A percentile compares a stretch with the other conserved stretches of the same genome.
These are phyloP conservation scores for Elaeidobius kamerunicus DNA, from an alignment of 2,888 invertebrate species.

Conservation along the genomic window DNA sequence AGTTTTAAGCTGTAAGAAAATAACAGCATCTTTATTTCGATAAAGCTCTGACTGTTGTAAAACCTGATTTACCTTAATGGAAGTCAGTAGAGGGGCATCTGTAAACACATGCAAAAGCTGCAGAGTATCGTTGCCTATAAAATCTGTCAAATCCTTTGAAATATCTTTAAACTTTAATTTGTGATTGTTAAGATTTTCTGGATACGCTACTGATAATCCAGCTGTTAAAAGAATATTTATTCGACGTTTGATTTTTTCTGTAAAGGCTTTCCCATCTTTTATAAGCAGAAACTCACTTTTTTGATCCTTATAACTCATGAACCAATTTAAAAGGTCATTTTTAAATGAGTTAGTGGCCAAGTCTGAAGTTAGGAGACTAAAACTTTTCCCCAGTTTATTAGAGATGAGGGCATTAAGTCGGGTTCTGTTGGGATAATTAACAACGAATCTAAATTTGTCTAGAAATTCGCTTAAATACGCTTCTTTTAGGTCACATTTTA, in stretches of 20 bases:
- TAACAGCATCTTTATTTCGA: background rate
- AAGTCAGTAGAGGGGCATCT: background rate
- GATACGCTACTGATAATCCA: constrained; percentile 1
- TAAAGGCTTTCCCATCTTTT: background rate
- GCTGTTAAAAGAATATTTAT: background rate
- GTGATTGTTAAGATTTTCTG: background rate
- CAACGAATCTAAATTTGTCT: constrained; percentile 1
- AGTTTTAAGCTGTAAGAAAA: background rate
- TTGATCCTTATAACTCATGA: background rate
- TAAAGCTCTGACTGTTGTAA: too few species aligned
- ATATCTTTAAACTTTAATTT: background rate
- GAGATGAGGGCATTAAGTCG: background rate
- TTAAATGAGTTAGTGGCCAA: constrained; percentile 1
- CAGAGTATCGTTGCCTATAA: background rate
- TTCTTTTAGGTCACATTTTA: too few species aligned
- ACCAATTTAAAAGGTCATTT: constrained; percentile 1
- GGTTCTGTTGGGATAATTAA: background rate
- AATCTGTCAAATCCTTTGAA: background rate
- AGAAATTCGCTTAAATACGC: background rate
- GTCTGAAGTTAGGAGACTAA: background rate
- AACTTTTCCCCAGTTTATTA: background rate
- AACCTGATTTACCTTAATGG: constrained; percentile 1
- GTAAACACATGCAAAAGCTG: background rate
- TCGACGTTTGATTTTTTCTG: background rate
- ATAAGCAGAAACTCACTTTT: background rate